Conservation (phyloP, 2,888 invertebrate genomes). For the Lasiommata megera region DNA sequence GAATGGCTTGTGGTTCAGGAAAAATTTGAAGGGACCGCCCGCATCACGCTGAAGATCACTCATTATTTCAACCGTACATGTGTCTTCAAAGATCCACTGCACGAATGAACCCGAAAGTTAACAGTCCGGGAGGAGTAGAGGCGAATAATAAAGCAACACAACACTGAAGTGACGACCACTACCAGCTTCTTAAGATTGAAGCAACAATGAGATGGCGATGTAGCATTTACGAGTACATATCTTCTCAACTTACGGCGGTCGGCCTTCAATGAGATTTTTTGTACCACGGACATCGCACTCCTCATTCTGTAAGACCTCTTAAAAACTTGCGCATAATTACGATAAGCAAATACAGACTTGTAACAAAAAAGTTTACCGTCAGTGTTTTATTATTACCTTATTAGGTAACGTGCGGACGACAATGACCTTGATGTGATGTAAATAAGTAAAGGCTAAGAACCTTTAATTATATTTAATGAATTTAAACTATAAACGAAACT, state of each 20-base stretch:
- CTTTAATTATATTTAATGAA: not conserved
- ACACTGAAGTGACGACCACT: too few species aligned
- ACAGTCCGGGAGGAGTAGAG: too few species aligned
- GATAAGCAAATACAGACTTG: constrained; percentile 36
- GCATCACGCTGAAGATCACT: too few species aligned
- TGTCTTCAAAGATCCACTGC: too few species aligned
- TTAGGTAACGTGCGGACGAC: not conserved
- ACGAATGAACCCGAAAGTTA: too few species aligned
- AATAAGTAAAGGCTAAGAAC: not conserved
- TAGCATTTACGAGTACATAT: constrained; percentile 23
- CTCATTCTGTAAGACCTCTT: constrained; percentile 25
- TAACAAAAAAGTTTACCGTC: constrained; percentile 16
- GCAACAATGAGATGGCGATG: not conserved
- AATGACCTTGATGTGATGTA: constrained; percentile 9
- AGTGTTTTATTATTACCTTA: not conserved
- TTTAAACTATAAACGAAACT: not conserved
- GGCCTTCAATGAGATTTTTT: constrained; percentile 46
- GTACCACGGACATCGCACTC: constrained; percentile 37
- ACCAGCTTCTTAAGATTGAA: too few species aligned
- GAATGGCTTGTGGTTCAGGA: too few species aligned
- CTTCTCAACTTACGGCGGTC: constrained; percentile 35
- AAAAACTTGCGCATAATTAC: constrained; percentile 29
- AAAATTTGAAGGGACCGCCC: too few species aligned
- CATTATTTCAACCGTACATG: too few species aligned
- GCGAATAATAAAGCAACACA: too few species aligned